Evolutionary conservation across 2,797 vertebrate species (phyloP), one percentile per base, ranked within the genome.

Genomic region (Gymnopithys bicolor): DNA sequence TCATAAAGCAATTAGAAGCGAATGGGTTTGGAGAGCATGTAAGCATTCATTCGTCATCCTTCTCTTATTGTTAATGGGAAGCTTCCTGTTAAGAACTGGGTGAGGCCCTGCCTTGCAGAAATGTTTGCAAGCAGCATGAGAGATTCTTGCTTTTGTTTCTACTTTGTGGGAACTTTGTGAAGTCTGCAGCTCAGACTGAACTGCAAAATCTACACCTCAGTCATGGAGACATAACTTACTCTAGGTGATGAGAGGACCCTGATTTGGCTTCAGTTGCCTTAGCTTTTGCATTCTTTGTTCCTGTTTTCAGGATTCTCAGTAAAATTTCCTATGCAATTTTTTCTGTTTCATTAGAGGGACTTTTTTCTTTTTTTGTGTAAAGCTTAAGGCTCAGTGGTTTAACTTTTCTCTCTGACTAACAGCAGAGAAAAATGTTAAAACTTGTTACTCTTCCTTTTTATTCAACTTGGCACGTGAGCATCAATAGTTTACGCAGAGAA

Each of bases 381-480:
- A 93, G 51, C 19, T 71, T 66, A 70, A 88, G 70, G 37, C 59
- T 94, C 56, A n/a, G 74, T 0, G 4, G 56, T 91, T 95, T 91
- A 94, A 53, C 28, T 81, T 19, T 73, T 7, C 35, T 78, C 55
- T 85, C 83, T 96, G 92, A 94, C 89, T 95, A 96, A 95, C 32
- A 88, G 70, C 64, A 77, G 60, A 81, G 83, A 77, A 95, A 96
- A 97, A 87, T 94, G 89, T 94, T 95, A 95, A 96, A 93, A 96
- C 93, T 91, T 93, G 91, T 93, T 94, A 67, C 81, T 78, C 48
- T 73, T 85, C 83, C 78, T 77, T 96, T 96, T 91, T 64, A 64
- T 64, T 76, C 78, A 94, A 0, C 77, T 93, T 96, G 92, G 89
- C 87, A 64, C 0, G 0, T 81, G 52, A 87, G 24, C 7, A 95